These are phyloP conservation scores for Taenioides sp. DNA, from an alignment of 2,797 vertebrate genomes.

Conservation along the genomic window DNA sequence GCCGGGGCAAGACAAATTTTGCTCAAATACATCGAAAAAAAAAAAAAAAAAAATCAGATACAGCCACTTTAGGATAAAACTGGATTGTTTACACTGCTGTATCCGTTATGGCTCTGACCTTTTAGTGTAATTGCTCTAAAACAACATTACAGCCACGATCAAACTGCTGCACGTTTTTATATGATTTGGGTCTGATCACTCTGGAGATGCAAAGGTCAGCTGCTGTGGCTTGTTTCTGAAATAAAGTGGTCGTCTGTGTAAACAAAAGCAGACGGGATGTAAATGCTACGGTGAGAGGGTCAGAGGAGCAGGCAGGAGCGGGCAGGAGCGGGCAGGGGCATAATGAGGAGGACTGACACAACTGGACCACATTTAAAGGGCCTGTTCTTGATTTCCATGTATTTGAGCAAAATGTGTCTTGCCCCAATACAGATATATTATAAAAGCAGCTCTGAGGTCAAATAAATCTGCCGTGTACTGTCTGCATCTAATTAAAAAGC, in stretches of 20 bases:
- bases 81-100: constrained; percentile 1
- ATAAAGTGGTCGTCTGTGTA: neutral
- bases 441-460: too few species aligned
- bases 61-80: neutral
- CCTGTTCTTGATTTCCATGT: too few species aligned
- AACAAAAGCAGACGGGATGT: neutral
- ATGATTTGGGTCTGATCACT: neutral
- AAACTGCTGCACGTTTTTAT: neutral
- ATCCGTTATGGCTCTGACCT: neutral
- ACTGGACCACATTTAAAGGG: neutral
- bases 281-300: neutral
- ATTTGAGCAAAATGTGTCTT: too few species aligned
- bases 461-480: too few species aligned
- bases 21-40: too few species aligned
- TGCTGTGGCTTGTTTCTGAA: neutral
- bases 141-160: neutral
- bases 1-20: too few species aligned
- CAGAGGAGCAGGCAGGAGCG: neutral
- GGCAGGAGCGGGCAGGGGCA: too few species aligned
- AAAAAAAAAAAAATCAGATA: too few species aligned
- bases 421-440: too few species aligned
- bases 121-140: neutral
- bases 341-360: neutral
- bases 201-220: neutral
- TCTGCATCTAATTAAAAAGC: too few species aligned